phyloP scores from a whole-genome alignment of 2,888 invertebrate species.

The Archaeoteleia sp. region DNA sequence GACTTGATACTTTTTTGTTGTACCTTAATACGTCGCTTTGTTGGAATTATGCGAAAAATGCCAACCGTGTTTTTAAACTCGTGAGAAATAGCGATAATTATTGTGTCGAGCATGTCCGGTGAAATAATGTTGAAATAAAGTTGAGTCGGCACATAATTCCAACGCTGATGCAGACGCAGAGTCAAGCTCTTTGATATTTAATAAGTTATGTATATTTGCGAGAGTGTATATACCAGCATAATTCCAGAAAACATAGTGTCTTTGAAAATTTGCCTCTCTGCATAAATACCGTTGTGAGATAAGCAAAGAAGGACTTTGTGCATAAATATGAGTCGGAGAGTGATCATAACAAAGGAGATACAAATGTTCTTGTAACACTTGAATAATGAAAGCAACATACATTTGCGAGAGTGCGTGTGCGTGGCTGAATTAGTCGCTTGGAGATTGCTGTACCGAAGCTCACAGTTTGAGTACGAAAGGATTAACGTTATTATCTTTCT shows the following conservation, averaged over 20 bases:
- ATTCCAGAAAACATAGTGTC: constrained; percentile 26
- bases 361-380: constrained; percentile 24
- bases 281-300: constrained; percentile 31
- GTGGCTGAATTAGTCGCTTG: constrained; percentile 2
- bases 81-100: constrained; percentile 19
- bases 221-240: not conserved
- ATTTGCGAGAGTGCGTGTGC: not conserved
- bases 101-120: not conserved
- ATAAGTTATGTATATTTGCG: constrained; percentile 16
- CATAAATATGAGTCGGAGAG: constrained; percentile 8
- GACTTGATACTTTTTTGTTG: too few relatives aligned
- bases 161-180: not conserved
- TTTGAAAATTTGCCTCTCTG: constrained; percentile 22
- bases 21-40: too few relatives aligned
- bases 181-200: constrained; percentile 25
- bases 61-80: too few relatives aligned
- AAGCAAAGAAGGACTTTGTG: constrained; percentile 20
- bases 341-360: constrained; percentile 26
- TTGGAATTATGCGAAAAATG: too few relatives aligned
- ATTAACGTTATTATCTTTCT: not conserved
- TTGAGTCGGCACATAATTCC: not conserved
- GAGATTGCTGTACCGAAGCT: too few relatives aligned
- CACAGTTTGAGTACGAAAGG: too few relatives aligned
- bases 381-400: constrained; percentile 26
- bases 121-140: constrained; percentile 6